A percentile compares a stretch with the other conserved stretches of the same genome.
Evolutionary conservation across 2,113 vertebrate genomes (phyloP).

Genomic region (Dipodomys spectabilis): DNA sequence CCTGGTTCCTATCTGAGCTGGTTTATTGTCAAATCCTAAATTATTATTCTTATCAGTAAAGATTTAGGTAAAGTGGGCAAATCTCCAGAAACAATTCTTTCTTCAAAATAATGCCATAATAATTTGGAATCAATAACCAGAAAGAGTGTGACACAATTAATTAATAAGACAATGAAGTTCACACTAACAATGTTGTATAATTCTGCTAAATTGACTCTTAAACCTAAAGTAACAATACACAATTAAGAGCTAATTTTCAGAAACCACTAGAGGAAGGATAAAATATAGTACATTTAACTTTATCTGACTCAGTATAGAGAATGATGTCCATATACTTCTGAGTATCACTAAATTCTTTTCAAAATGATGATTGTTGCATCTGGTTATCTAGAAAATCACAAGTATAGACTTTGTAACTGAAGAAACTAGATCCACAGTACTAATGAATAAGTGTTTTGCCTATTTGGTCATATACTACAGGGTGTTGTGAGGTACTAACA

Average conservation of each 20-base stretch:
- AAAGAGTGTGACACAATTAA: background rate
- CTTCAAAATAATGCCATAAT: constrained; percentile 49
- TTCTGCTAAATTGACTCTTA: constrained; percentile 30
- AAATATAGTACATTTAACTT: constrained; percentile 20
- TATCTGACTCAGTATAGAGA: background rate
- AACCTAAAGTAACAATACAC: background rate
- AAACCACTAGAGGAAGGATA: constrained; percentile 28
- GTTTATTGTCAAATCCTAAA: constrained; percentile 25
- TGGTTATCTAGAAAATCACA: background rate
- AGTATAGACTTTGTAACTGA: constrained; percentile 11
- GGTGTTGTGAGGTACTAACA: background rate
- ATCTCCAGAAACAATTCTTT: constrained; percentile 8
- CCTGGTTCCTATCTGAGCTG: background rate
- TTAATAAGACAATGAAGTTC: constrained; percentile 5
- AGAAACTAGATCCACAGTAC: background rate
- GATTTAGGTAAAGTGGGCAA: background rate
- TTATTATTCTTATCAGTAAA: constrained; percentile 13
- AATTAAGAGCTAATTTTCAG: constrained; percentile 43
- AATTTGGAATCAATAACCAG: constrained; percentile 42
- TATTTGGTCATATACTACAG: background rate
- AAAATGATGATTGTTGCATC: background rate
- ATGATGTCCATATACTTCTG: background rate
- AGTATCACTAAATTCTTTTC: background rate
- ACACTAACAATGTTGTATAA: background rate
- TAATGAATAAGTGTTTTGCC: background rate